phyloP scores from a whole-genome alignment of 2,797 vertebrate species.

The Todus mexicanus region DNA sequence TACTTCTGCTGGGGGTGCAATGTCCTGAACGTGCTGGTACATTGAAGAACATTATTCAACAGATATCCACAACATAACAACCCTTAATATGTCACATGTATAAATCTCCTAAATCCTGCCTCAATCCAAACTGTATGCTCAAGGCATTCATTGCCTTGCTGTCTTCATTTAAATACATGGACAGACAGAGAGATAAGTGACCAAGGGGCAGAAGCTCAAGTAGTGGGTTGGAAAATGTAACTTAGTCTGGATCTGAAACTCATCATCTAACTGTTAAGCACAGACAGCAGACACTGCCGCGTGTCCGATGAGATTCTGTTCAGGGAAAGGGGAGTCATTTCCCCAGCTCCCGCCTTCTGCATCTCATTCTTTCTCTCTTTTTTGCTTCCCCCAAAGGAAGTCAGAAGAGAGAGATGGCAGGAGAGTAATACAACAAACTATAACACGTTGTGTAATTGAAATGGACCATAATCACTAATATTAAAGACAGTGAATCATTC shows the following conservation, averaged over 20 bases:
- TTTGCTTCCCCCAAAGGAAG: constrained; percentile 13
- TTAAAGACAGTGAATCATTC: constrained; percentile 79
- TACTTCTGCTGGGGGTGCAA: not conserved
- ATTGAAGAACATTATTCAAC: not conserved
- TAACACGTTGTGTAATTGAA: constrained; percentile 71
- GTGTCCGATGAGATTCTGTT: not conserved
- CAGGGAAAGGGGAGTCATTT: not conserved
- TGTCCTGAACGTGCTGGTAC: not conserved
- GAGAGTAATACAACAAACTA: constrained; percentile 68
- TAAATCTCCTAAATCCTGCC: not conserved
- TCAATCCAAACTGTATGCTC: not conserved
- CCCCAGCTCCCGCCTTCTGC: not conserved
- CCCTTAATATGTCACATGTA: not conserved
- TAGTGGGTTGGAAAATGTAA: not conserved
- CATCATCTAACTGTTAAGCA: not conserved
- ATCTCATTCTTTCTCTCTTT: constrained; percentile 17
- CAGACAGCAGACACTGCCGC: not conserved
- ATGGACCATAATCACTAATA: constrained; percentile 76
- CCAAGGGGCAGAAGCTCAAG: not conserved
- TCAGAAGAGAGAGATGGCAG: constrained; percentile 36
- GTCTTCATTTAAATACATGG: not conserved
- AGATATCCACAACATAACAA: not conserved
- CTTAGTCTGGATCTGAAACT: not conserved
- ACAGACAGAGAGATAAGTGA: not conserved
- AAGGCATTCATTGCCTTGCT: not conserved